Evolutionary conservation across 2,797 vertebrate genomes (phyloP).

Genomic region (Hippopotamyrus pictus): DNA sequence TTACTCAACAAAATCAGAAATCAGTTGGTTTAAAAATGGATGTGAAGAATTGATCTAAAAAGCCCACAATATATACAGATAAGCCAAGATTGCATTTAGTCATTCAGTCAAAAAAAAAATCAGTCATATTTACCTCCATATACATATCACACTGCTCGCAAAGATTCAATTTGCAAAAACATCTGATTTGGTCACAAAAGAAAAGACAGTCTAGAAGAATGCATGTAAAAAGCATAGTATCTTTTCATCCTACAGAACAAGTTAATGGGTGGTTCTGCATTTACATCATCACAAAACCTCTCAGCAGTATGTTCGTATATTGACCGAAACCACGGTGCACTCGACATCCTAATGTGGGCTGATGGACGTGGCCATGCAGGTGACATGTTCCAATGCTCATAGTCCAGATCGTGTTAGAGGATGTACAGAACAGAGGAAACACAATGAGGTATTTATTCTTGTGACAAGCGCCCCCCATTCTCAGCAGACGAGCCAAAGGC

Average conservation of each 20-base stretch:
- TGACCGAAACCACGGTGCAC: slow-evolving; percentile 38
- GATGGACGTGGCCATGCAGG: slow-evolving; percentile 27
- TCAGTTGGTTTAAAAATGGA: slow-evolving; percentile 62
- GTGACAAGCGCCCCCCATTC: slow-evolving; percentile 42
- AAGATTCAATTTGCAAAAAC: slow-evolving; percentile 62
- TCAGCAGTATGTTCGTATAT: slow-evolving; percentile 30
- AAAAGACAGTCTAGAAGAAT: slow-evolving; percentile 58
- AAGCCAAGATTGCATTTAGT: slow-evolving; percentile 47
- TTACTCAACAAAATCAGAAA: slow-evolving; percentile 63
- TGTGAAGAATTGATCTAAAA: slow-evolving; percentile 67
- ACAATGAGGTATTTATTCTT: slow-evolving; percentile 59
- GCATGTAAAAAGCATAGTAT: slow-evolving; percentile 45
- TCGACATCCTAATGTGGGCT: slow-evolving; percentile 41
- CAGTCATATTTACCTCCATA: slow-evolving; percentile 59
- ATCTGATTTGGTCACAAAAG: slow-evolving; percentile 73
- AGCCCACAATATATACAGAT: slow-evolving; percentile 73
- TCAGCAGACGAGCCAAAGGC: slow-evolving; percentile 34
- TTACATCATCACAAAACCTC: slow-evolving; percentile 38
- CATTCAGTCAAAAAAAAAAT: slow-evolving; percentile 43
- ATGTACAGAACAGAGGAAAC: slow-evolving; percentile 42
- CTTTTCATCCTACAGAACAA: slow-evolving; percentile 34
- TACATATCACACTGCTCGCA: slow-evolving; percentile 65
- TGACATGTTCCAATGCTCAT: slow-evolving; percentile 40
- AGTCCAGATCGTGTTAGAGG: slow-evolving; percentile 24
- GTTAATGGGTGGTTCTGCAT: slow-evolving; percentile 44